Conservation (phyloP, 2,113 vertebrate genomes). For the Martes martes region DNA sequence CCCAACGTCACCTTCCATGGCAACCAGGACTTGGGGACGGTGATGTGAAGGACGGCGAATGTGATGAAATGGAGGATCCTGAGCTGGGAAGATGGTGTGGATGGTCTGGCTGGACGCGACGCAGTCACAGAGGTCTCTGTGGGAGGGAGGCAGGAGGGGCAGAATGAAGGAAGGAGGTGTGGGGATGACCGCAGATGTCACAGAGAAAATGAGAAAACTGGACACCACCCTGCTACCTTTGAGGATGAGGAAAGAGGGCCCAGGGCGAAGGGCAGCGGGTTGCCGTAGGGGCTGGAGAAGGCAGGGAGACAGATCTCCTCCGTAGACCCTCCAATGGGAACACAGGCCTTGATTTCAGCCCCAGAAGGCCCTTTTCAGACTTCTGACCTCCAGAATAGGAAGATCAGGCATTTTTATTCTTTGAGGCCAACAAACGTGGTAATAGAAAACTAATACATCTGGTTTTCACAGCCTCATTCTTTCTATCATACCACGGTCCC, state of each 20-base stretch:
- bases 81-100: no score
- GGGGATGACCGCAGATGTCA: background rate
- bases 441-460: background rate
- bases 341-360: background rate
- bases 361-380: background rate
- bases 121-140: background rate
- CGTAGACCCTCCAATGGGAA: background rate
- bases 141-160: background rate
- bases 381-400: background rate
- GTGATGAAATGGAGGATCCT: background rate
- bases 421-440: no score
- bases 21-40: background rate
- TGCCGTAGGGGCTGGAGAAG: no score
- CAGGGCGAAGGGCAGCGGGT: accelerated
- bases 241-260: background rate
- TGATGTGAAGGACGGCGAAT: no score
- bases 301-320: accelerated
- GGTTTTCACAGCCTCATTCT: background rate
- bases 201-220: background rate
- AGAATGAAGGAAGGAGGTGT: background rate
- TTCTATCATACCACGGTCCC: background rate
- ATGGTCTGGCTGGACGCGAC: accelerated
- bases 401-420: background rate
- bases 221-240: background rate
- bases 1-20: accelerated